A percentile compares a stretch with the other conserved stretches of the same genome.
phyloP scores from a whole-genome alignment of 1,140 invertebrate species.

The Ceratina calcarata region DNA sequence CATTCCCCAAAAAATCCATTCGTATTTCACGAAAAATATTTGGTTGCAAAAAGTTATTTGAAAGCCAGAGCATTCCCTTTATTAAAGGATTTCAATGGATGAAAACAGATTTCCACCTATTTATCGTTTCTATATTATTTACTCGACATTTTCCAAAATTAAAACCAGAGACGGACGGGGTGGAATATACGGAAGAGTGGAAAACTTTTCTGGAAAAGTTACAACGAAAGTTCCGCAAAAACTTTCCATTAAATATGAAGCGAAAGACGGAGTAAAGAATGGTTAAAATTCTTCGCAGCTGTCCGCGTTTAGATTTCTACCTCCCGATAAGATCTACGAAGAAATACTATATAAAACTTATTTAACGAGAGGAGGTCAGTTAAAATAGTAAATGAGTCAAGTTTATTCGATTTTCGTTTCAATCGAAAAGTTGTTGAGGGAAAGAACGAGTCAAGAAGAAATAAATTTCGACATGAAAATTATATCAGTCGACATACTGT shows the following conservation, averaged over 20 bases:
- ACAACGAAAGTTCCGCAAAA: conserved; percentile 1
- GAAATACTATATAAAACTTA: not conserved
- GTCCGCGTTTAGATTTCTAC: not conserved
- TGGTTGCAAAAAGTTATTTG: not conserved
- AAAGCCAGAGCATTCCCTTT: not conserved
- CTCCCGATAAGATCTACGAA: not conserved
- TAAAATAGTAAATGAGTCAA: not conserved
- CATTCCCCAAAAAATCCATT: not conserved
- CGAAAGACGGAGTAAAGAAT: not conserved
- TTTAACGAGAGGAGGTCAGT: not conserved
- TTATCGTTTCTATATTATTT: not conserved
- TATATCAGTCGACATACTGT: not conserved
- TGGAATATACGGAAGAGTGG: not conserved
- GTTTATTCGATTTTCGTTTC: not conserved
- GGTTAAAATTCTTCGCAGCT: not conserved
- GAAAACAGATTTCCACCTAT: not conserved
- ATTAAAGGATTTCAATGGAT: not conserved
- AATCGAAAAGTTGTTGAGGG: not conserved
- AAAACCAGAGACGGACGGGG: not conserved
- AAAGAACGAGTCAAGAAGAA: not conserved
- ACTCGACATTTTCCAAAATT: not conserved
- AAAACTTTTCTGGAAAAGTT: not conserved
- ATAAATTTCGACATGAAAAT: conserved; percentile 4
- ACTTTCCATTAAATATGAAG: not conserved
- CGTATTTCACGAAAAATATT: not conserved